Evolutionary conservation across 2,113 vertebrate genomes (phyloP), one percentile per base, ranked within the genome.

Genomic region (Xenopus borealis): DNA sequence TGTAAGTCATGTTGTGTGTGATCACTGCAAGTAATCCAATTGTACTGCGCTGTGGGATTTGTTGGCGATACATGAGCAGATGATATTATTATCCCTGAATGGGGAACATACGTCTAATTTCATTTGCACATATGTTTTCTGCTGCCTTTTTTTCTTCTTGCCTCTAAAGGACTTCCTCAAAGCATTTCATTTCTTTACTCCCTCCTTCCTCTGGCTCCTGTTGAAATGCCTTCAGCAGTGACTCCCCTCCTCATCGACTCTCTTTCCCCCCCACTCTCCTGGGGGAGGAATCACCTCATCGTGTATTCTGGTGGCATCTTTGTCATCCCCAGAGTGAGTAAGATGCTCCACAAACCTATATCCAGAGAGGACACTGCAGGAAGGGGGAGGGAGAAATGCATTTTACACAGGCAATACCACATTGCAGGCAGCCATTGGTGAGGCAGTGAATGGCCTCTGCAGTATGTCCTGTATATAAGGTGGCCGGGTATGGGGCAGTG

Each of bases 331-430:
- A 59, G 72, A 62, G 72, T 68, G 40, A 69, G 66, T 44, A 53
- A 62, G 65, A 62, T 67, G 72, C 65, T 75, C 72, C 58, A 75
- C 44, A 75, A 75, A 75, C 72, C 72, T 75, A 69, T 69, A 75
- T 75, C 66, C 59, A 69, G 72, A 75, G 58, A 75, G 65, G 72
- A 75, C 72, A 68, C 55, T 75, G 57, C 72, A 75, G 44, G 23
- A 52, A 53, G 44, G 55, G 13, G 64, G 72, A 67, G 64, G 63
- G 44, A 16, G 3, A 10, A 7, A 4, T 16, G 53, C 53, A 17
- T 55, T 3, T n/a, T 55, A n/a, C 17, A 50, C 6, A 50, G 47
- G 47, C 14, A 4, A 7, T 12, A 11, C 14, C 17, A 11, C 16
- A 55, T n/a, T 10, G 10, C 14, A n/a, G 5, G 10, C 14, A 55